These are phyloP conservation scores for Zaprionus vittiger DNA, from an alignment of 1,140 invertebrate genomes.

Conservation along the genomic window DNA sequence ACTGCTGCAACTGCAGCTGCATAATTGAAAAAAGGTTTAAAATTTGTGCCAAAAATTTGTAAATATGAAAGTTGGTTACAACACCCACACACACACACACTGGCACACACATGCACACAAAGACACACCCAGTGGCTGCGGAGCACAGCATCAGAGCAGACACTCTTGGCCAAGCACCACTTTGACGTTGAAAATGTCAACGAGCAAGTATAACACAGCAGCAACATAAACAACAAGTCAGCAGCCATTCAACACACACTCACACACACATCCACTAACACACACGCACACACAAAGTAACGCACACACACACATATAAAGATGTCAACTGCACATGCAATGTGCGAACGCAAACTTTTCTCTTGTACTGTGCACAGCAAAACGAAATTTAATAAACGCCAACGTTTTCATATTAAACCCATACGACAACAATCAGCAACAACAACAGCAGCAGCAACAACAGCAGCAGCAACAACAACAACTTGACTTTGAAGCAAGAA, in stretches of 20 bases:
- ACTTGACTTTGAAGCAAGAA: constrained; percentile 66
- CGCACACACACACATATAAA: constrained; percentile 52
- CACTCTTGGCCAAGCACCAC: constrained; percentile 47
- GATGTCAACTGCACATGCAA: constrained; percentile 79
- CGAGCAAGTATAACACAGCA: constrained; percentile 37
- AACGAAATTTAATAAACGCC: constrained; percentile 79
- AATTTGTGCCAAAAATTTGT: constrained; percentile 40
- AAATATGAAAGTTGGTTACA: constrained; percentile 44
- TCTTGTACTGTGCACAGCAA: constrained; percentile 53
- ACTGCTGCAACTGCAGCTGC: constrained; percentile 36
- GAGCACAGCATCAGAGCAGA: constrained; percentile 19
- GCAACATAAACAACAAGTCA: constrained; percentile 41
- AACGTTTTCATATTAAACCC: constrained; percentile 70
- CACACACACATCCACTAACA: constrained; percentile 2
- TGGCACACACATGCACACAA: not conserved
- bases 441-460: constrained; percentile 47
- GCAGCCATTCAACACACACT: constrained; percentile 33
- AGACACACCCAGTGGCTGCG: not conserved
- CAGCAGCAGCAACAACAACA: constrained; percentile 35
- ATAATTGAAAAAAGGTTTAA: constrained; percentile 44
- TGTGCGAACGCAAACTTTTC: constrained; percentile 64
- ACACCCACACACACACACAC: not conserved
- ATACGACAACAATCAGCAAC: constrained; percentile 53
- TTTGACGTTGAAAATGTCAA: constrained; percentile 68
- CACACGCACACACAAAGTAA: not conserved